Conservation (phyloP, 2,888 invertebrate species). For the Nymphalis c-album region DNA sequence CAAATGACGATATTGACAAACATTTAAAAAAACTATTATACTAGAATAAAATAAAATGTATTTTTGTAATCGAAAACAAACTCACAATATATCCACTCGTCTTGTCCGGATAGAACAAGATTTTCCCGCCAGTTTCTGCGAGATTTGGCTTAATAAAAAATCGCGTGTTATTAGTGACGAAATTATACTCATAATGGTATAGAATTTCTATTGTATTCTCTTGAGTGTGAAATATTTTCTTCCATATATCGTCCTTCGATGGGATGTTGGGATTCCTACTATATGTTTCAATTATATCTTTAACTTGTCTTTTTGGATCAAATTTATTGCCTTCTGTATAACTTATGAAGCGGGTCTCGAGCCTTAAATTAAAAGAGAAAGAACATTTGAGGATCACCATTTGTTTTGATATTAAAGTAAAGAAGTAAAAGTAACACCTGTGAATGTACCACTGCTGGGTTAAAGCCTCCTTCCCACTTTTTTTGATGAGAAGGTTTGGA, state of each 20-base stretch:
- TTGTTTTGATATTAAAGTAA: no score
- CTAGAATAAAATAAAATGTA: no score
- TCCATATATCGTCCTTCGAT: slow-evolving; percentile 83
- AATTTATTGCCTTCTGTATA: slow-evolving; percentile 62
- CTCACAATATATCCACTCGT: slow-evolving; percentile 85
- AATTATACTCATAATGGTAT: slow-evolving; percentile 84
- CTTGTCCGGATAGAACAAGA: slow-evolving; percentile 83
- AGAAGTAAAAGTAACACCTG: no score
- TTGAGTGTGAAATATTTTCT: slow-evolving; percentile 83
- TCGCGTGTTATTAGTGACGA: slow-evolving; percentile 83
- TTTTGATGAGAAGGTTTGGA: no score
- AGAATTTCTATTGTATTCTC: slow-evolving; percentile 83
- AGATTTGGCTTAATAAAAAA: slow-evolving; percentile 85
- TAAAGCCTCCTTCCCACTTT: no score
- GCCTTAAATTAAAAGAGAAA: slow-evolving; percentile 47
- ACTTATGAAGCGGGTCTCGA: slow-evolving; percentile 59
- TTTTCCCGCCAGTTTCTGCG: slow-evolving; percentile 85
- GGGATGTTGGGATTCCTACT: slow-evolving; percentile 78
- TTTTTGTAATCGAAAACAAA: slow-evolving; percentile 34
- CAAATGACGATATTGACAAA: no score
- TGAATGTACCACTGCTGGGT: no score
- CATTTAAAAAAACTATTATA: no score
- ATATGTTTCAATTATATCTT: slow-evolving; percentile 83
- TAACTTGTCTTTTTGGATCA: slow-evolving; percentile 62
- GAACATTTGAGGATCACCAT: not conserved